These are phyloP conservation scores for Erebia ligea DNA, from an alignment of 2,888 invertebrate species.

Conservation along the genomic window DNA sequence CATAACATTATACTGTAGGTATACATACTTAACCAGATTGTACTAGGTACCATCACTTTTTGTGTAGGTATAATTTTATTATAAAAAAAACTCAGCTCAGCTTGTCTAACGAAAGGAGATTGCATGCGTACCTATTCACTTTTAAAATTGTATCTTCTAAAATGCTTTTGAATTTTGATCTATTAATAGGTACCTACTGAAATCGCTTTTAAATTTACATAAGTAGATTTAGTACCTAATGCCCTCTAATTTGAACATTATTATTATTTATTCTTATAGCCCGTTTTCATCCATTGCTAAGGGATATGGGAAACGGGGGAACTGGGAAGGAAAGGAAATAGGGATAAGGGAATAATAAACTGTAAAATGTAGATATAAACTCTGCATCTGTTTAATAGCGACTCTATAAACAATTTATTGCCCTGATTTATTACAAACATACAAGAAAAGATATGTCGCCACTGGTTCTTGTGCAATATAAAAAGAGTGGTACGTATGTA, in stretches of 20 bases:
- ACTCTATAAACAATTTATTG: neutral
- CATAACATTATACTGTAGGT: too few relatives aligned
- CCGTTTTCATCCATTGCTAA: too few relatives aligned
- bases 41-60: neutral
- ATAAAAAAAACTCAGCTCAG: neutral
- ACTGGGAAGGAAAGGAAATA: too few relatives aligned
- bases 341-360: too few relatives aligned
- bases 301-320: too few relatives aligned
- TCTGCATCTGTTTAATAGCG: too few relatives aligned
- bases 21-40: neutral
- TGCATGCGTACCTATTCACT: neutral
- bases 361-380: too few relatives aligned
- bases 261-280: too few relatives aligned
- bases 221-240: too few relatives aligned
- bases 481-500: slow-evolving; percentile 21
- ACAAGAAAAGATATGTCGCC: slow-evolving; percentile 8
- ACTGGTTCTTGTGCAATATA: slow-evolving; percentile 6
- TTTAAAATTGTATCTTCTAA: neutral
- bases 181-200: too few relatives aligned
- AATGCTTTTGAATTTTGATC: neutral
- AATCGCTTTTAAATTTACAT: too few relatives aligned
- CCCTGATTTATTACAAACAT: neutral
- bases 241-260: too few relatives aligned
- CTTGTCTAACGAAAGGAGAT: neutral
- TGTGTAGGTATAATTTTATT: neutral